Conservation (phyloP, 2,888 invertebrate species). For the Heteromurus nitidus region DNA sequence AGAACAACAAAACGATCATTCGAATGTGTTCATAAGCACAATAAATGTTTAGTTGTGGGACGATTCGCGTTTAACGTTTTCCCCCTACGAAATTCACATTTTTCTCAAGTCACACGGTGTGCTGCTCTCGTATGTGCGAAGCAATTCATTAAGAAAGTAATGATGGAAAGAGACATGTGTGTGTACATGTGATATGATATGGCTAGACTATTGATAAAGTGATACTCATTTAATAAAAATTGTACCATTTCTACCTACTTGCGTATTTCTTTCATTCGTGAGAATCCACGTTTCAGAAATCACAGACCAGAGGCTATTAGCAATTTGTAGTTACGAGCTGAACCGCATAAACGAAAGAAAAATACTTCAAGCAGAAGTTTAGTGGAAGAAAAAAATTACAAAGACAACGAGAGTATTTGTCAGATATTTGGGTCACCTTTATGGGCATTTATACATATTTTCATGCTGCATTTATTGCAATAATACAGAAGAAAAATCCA, state of each 20-base stretch:
- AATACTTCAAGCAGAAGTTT: too few species aligned
- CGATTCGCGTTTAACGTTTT: not conserved
- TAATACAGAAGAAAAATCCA: not conserved
- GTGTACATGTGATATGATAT: not conserved
- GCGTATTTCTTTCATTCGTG: conserved; percentile 28
- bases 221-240: too few species aligned
- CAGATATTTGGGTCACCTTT: conserved; percentile 51
- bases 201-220: too few species aligned
- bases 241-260: not conserved
- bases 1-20: conserved; percentile 11
- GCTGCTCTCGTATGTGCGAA: conserved; percentile 3
- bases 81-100: not conserved
- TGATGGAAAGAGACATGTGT: not conserved
- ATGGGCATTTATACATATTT: too few species aligned
- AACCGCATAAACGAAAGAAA: too few species aligned
- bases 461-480: conserved; percentile 51
- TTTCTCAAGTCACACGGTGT: conserved; percentile 18
- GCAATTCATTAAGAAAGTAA: not conserved
- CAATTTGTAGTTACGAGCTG: conserved; percentile 52
- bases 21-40: not conserved
- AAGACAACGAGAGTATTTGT: conserved; percentile 31
- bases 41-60: not conserved
- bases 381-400: not conserved
- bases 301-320: conserved; percentile 55
- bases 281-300: conserved; percentile 51